These are phyloP conservation scores for Tragopan temminckii DNA, from an alignment of 2,797 vertebrate genomes.

Conservation along the genomic window DNA sequence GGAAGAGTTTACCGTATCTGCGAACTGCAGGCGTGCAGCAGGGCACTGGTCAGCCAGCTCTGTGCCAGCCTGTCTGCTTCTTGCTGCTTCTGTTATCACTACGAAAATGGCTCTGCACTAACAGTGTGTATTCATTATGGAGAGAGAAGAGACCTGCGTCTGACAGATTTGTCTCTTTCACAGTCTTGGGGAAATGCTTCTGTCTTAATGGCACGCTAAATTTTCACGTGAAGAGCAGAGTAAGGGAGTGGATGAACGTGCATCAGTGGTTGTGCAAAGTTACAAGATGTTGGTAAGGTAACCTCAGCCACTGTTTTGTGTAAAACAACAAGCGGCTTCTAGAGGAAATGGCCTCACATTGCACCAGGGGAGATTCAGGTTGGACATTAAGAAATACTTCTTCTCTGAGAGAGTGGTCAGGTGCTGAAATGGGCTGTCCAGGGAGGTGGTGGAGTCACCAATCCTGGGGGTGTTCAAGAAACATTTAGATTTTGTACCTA, in stretches of 20 bases:
- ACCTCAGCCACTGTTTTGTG: not conserved
- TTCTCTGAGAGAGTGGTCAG: too few species aligned
- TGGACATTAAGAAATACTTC: too few species aligned
- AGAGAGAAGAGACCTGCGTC: not conserved
- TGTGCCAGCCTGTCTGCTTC: fast-evolving
- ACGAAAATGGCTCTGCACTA: not conserved
- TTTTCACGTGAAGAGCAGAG: not conserved
- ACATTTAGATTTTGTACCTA: too few species aligned
- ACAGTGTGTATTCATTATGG: not conserved
- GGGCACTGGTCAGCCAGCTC: not conserved
- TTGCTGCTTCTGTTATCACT: not conserved
- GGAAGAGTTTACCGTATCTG: not conserved
- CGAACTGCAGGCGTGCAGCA: not conserved
- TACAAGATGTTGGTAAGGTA: not conserved
- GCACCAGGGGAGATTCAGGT: too few species aligned
- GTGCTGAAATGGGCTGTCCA: too few species aligned
- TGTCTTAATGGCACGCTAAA: not conserved
- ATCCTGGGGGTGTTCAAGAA: too few species aligned
- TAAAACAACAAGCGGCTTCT: not conserved
- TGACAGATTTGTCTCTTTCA: not conserved
- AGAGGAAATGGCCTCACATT: too few species aligned
- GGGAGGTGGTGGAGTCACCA: too few species aligned
- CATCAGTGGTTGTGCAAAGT: not conserved
- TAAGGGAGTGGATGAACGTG: not conserved
- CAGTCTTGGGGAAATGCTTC: not conserved